phyloP scores from a whole-genome alignment of 2,113 vertebrate genomes.

The Nerophis lumbriciformis region DNA sequence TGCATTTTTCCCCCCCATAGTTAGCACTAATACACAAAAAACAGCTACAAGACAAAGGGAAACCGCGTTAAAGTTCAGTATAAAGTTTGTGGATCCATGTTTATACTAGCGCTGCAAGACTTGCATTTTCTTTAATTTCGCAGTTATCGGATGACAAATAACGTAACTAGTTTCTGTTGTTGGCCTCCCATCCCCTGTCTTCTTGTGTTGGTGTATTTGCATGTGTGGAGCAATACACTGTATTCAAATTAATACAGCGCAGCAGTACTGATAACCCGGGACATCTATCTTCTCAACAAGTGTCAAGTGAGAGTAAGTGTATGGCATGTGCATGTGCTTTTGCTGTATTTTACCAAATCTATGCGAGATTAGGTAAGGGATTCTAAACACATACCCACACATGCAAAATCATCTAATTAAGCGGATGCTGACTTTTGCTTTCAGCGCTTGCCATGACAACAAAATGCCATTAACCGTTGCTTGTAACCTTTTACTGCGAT shows the following conservation, averaged over 20 bases:
- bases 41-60: no score
- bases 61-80: no score
- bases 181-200: no score
- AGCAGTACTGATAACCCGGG: slow-evolving; percentile 27
- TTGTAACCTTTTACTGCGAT: slow-evolving; percentile 55
- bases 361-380: slow-evolving; percentile 45
- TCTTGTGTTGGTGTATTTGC: no score
- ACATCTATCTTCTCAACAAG: slow-evolving; percentile 42
- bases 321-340: slow-evolving; percentile 2
- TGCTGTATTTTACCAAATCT: slow-evolving; percentile 40
- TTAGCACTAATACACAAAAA: no score
- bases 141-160: no score
- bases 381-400: slow-evolving; percentile 42
- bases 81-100: no score
- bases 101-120: no score
- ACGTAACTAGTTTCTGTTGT: no score
- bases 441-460: slow-evolving; percentile 54
- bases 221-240: no score
- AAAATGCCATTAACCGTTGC: slow-evolving; percentile 51
- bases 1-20: no score
- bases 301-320: background rate
- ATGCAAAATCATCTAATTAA: slow-evolving; percentile 42
- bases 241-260: slow-evolving; percentile 38
- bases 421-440: slow-evolving; percentile 42
- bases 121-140: no score